phyloP scores from a whole-genome alignment of 2,113 vertebrate species.

The Eretmochelys imbricata region DNA sequence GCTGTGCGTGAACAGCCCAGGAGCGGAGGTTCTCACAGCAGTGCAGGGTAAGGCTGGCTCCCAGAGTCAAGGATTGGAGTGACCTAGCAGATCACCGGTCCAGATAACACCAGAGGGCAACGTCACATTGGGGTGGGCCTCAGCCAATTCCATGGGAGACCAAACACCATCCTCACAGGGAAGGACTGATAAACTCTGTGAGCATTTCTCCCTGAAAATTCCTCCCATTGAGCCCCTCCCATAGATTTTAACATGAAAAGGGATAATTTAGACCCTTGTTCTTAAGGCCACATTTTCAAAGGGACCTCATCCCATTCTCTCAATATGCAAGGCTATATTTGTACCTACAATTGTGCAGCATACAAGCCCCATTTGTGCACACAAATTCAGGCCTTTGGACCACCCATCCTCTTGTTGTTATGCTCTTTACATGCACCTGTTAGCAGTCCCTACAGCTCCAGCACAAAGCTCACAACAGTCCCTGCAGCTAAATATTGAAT shows the following conservation, averaged over 20 bases:
- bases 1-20: no score
- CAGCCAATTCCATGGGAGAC: background rate
- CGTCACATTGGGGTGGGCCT: background rate
- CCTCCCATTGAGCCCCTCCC: background rate
- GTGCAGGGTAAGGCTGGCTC: no score
- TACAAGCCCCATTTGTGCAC: background rate
- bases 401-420: fast-evolving
- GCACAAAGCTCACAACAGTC: background rate
- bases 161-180: background rate
- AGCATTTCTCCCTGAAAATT: background rate
- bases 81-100: no score
- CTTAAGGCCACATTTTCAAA: background rate
- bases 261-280: background rate
- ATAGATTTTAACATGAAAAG: background rate
- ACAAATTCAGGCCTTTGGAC: background rate
- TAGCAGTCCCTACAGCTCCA: background rate
- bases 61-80: no score
- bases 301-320: background rate
- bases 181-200: fast-evolving
- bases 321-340: fast-evolving
- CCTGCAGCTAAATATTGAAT: background rate
- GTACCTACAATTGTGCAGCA: background rate
- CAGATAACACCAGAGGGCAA: no score
- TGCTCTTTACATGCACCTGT: background rate
- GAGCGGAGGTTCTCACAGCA: no score